These are phyloP conservation scores for Sylvietta virens DNA, from an alignment of 2,113 vertebrate species.

Conservation along the genomic window DNA sequence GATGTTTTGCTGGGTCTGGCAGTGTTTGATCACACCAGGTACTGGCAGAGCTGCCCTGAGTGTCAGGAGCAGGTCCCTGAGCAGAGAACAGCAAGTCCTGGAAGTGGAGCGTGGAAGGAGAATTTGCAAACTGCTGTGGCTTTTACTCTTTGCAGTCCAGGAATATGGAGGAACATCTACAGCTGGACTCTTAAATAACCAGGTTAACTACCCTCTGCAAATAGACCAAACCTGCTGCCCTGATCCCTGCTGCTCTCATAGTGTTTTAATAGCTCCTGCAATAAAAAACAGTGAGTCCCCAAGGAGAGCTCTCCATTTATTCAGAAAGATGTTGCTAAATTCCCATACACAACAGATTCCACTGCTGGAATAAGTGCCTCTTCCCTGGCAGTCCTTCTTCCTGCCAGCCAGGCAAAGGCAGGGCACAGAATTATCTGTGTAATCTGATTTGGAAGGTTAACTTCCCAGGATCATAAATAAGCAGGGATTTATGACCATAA, in stretches of 20 bases:
- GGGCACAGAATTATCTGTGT: conserved; percentile 37
- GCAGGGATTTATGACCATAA: not conserved
- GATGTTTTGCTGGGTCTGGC: not conserved
- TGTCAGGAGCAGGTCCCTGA: not conserved
- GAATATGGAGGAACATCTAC: not conserved
- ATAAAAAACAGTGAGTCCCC: conserved; percentile 43
- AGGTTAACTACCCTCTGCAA: conserved; percentile 44
- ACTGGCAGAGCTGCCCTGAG: not conserved
- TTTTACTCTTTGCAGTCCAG: not conserved
- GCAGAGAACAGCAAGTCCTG: not conserved
- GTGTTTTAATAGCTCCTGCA: conserved; percentile 52
- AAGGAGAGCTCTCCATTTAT: conserved; percentile 46
- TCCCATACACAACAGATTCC: not conserved
- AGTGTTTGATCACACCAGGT: not conserved
- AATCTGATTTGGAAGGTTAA: conserved; percentile 61
- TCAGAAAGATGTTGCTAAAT: conserved; percentile 42
- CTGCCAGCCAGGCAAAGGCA: conserved; percentile 35
- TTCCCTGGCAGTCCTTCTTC: not conserved
- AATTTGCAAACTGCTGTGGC: not conserved
- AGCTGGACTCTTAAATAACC: conserved; percentile 58
- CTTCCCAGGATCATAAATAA: conserved; percentile 54
- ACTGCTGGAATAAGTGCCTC: not conserved
- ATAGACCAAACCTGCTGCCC: conserved; percentile 34
- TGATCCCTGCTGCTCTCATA: conserved; percentile 46
- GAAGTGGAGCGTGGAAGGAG: not conserved